Percentiles rank a stretch among this genome's conserved stretches.
phyloP scores from a whole-genome alignment of 2,113 vertebrate species.

The Dendropsophus ebraccatus region DNA sequence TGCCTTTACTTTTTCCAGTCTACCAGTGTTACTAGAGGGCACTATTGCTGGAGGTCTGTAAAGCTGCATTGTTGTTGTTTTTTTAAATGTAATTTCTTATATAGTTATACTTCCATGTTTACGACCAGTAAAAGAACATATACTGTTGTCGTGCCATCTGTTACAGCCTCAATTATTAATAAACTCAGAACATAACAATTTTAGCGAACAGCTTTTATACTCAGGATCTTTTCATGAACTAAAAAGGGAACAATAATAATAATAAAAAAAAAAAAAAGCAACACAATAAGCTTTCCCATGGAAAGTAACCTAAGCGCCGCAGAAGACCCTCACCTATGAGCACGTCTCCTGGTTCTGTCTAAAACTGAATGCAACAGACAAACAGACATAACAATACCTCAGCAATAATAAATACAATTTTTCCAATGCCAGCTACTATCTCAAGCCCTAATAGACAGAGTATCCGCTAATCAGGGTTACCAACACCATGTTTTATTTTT shows the following conservation, averaged over 20 bases:
- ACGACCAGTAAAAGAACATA: no score
- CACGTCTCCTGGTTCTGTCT: background rate
- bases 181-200: no score
- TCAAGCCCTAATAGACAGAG: background rate
- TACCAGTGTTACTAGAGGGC: no score
- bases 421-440: background rate
- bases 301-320: background rate
- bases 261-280: background rate
- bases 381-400: background rate
- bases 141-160: no score
- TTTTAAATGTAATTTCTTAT: no score
- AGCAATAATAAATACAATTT: background rate
- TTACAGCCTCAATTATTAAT: no score
- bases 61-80: no score
- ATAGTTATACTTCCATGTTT: no score
- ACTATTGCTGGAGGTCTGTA: no score
- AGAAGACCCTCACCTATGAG: background rate
- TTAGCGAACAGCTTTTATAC: background rate
- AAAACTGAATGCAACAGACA: background rate
- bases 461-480: background rate
- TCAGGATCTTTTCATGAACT: background rate
- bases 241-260: background rate
- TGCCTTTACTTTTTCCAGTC: no score
- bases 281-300: background rate
- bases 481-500: background rate